Evolutionary conservation across 1,140 invertebrate genomes (phyloP), one percentile per base, ranked within the genome.

Genomic region (Archivesica marissinica): DNA sequence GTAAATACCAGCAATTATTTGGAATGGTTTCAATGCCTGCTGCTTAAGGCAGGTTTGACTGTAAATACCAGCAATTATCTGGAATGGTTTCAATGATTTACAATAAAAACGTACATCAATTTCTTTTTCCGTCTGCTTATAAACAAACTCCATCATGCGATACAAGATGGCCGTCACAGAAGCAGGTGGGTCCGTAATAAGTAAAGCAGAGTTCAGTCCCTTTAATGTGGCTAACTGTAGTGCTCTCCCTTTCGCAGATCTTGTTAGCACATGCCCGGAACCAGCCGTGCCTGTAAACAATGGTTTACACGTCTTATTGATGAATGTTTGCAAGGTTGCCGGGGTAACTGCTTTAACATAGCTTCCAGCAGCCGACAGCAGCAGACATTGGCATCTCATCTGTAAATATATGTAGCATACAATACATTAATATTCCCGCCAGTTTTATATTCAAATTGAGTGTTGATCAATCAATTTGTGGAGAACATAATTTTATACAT

Each of bases 161-260:
- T 88, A 87, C 39, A 93, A 72, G 4, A 92, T 75, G 15, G 70
- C 25, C 13, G 88, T 87, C 1, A 91, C 89, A 33, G 89, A 81
- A 41, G 88, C 80, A n/a, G 92, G 91, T 23, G 89, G 91, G 61
- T 93, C 89, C n/a, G 68, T 30, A 0, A 92, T 87, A 23, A 80
- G 39, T 33, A 93, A 78, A 33, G 90, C 86, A 50, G 83, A 81
- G 56, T 87, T 84, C 39, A 93, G 82, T 56, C 92, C 92, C 35
- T 84, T 56, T 33, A 93, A 77, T 1, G 91, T 74, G 44, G 86
- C 52, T 13, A 86, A n/a, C 15, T 72, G 50, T 35, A 86, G 78
- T 64, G 44, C 52, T 39, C 38, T 72, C 25, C 77, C 47, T 7
- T 68, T 59, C 13, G 11, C 17, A 20, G 4, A 28, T 9, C 50